A percentile compares a stretch with the other conserved stretches of the same genome.
phyloP scores from a whole-genome alignment of 2,888 invertebrate species.

The Dynastes maya region DNA sequence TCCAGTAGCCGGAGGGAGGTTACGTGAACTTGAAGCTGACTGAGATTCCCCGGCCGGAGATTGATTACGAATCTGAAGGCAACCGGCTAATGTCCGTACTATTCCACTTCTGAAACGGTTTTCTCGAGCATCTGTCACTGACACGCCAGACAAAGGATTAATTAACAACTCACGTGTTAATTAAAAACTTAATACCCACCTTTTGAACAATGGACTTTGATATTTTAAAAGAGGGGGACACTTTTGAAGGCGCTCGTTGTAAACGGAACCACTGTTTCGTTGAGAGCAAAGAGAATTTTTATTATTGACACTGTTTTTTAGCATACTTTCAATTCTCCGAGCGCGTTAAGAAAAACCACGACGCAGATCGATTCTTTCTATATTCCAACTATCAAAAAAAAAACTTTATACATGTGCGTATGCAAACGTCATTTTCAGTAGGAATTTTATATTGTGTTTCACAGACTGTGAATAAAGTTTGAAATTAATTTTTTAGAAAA shows the following conservation, averaged over 20 bases:
- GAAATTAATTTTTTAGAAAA: too few relatives aligned
- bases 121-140: conserved; percentile 61
- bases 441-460: too few relatives aligned
- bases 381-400: too few relatives aligned
- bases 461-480: too few relatives aligned
- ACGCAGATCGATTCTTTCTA: too few relatives aligned
- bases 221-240: conserved; percentile 31
- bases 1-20: conserved; percentile 36
- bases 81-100: conserved; percentile 49
- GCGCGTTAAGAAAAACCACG: too few relatives aligned
- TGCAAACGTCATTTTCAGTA: too few relatives aligned
- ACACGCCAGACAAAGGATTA: conserved; percentile 62
- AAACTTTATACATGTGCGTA: too few relatives aligned
- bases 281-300: background rate
- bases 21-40: conserved; percentile 42
- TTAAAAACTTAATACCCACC: conserved; percentile 58
- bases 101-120: conserved; percentile 52
- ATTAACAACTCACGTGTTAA: conserved; percentile 61
- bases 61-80: conserved; percentile 54
- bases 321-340: background rate
- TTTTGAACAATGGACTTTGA: conserved; percentile 47
- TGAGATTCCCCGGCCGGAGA: conserved; percentile 48
- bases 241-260: conserved; percentile 23
- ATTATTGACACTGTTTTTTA: conserved; percentile 10
- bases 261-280: background rate